Base-by-base conservation (phyloP, 2,113 vertebrate genomes). In the Ibidorhyncha struthersii region DNA sequence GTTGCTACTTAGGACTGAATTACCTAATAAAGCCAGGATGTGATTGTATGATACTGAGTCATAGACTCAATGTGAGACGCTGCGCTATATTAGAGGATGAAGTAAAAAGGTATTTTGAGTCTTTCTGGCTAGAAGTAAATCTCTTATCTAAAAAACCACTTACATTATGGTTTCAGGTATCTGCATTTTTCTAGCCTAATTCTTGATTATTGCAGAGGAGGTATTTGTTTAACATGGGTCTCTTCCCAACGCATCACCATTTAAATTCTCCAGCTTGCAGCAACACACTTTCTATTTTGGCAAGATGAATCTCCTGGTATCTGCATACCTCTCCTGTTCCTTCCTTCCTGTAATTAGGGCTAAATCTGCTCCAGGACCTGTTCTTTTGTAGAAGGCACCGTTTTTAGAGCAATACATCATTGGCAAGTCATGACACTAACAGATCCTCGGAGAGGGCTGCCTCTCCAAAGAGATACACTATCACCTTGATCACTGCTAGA, bases 371-470 rank as follows among this genome's bases (percentile, higher is more conserved):
- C 72, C 96, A 89, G 97, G 96, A 97, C 89, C 89, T 96, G 96
- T 94, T 97, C 95, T 93, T 97, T 96, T 97, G 96, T 94, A 95
- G 93, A 93, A 85, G 94, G 90, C 95, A 96, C 94, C 93, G 70
- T 96, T 97, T 97, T 90, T 88, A 97, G 92, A 97, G 97, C 79
- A 96, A 98, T 98, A 97, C 91, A 98, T 98, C 98, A 98, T 26
- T 93, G 79, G 38, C 94, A 94, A 98, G 94, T 97, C 96, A 93
- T 96, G 96, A 98, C 96, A 97, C 87, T 88, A 86, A 93, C 95
- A 90, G 93, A 93, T 93, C 96, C 29, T 95, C 12, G 20, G 43
- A 96, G 49, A 81, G 47, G 58, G 84, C 77, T 97, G 97, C 47
- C 53, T 85, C 69, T 89, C 66, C 56, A 9, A 76, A 73, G 84